Conservation (phyloP, 1,140 invertebrate genomes). For the Drosophila nebulosa region DNA sequence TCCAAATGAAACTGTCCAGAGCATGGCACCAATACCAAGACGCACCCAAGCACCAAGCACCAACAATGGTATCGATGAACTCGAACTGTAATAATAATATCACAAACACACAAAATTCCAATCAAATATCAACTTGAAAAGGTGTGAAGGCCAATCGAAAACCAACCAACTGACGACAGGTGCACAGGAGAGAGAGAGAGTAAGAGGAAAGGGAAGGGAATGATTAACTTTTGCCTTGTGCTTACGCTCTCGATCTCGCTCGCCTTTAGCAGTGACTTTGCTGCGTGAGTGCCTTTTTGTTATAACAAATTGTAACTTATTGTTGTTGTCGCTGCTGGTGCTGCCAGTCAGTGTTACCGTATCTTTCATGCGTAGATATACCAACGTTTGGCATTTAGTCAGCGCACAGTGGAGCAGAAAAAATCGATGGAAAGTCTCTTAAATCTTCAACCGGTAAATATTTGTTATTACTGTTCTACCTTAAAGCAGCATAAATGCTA, state of each 20-base stretch:
- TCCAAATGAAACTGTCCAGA: slow-evolving; percentile 91
- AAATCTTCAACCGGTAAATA: too few relatives aligned
- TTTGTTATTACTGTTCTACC: too few relatives aligned
- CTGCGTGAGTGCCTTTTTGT: neutral
- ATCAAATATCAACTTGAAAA: neutral
- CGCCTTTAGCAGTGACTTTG: neutral
- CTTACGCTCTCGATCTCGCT: neutral
- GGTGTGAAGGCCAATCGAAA: neutral
- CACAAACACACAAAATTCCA: neutral
- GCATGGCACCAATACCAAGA: slow-evolving; percentile 79
- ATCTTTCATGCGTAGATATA: neutral
- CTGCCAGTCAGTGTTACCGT: neutral
- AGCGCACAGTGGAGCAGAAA: neutral
- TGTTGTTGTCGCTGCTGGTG: neutral
- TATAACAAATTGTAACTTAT: neutral
- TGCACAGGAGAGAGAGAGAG: neutral
- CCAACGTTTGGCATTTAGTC: neutral
- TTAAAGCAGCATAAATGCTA: too few relatives aligned
- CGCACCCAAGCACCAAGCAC: neutral
- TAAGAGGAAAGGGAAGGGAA: neutral
- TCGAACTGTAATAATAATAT: neutral
- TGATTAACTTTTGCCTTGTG: neutral
- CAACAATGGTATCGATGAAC: neutral
- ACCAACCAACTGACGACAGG: neutral
- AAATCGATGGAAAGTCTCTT: too few relatives aligned